Evolutionary conservation across 1,140 invertebrate genomes (phyloP), one percentile per base, ranked within the genome.

Genomic region (Wasmannia auropunctata): DNA sequence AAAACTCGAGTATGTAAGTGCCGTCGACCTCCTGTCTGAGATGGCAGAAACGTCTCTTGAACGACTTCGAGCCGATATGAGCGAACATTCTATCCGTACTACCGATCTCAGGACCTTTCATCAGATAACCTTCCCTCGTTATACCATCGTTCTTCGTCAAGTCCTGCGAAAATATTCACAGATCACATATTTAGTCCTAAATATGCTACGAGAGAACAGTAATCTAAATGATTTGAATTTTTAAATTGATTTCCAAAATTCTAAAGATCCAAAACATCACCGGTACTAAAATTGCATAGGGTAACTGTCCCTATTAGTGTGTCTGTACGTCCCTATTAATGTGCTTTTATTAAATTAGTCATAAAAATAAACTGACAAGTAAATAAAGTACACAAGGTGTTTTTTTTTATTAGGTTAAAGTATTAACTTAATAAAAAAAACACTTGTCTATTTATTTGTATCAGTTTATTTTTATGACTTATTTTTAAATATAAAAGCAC

Each of bases 41-140:
- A 95, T 97, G 97, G 95, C 98, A 98, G 95, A 97, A 99, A 74
- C 98, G 96, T 93, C 97, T 96, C 95, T 99, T 99, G 92, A 99
- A 99, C 62, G 98, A 98, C 93, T 98, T 98, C 16, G 97, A 97
- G 31, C 97, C 97, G 90, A 98, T 97, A 93, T 98, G 97, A 76
- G 97, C 97, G 95, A 98, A 98, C 96, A 98, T 98, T 75, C 97
- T 96, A 94, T 98, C 98, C 85, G 96, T 97, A 51, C 96, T 92
- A 87, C 96, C 96, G 85, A 97, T 97, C 94, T 98, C 98, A 10
- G 98, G 98, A 46, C 98, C 98, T 95, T 98, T 99, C 92, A 98
- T 96, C 74, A 99, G 94, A 95, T 97, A 98, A 0, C 98, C 98
- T 94, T 98, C 97, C 95, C 98, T 99, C 37, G 97, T 97, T 75